Percentiles rank a stretch among this genome's conserved stretches.
Conservation (phyloP, 2,113 vertebrate genomes). For the Connochaetes taurinus region DNA sequence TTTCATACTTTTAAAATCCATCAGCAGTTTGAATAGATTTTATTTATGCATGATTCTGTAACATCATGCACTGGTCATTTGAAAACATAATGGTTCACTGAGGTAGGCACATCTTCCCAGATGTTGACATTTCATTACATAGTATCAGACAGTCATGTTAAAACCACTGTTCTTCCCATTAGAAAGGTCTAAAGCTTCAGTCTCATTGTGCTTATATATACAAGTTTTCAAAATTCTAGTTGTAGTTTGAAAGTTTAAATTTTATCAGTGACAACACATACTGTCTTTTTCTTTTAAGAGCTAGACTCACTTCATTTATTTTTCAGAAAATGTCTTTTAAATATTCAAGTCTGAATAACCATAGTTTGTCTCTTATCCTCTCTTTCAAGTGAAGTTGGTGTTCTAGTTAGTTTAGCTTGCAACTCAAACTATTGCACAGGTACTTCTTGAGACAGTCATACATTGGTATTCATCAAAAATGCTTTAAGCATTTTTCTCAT, state of each 20-base stretch:
- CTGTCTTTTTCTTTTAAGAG: not conserved
- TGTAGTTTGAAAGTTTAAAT: constrained; percentile 6
- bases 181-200: not conserved
- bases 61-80: not conserved
- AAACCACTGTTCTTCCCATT: not conserved
- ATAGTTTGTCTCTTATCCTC: constrained; percentile 8
- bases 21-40: constrained; percentile 6
- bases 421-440: not conserved
- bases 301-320: not conserved
- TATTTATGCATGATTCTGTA: not conserved
- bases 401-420: constrained; percentile 21
- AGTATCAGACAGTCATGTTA: not conserved
- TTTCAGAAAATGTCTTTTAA: constrained; percentile 8
- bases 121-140: not conserved
- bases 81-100: constrained; percentile 15
- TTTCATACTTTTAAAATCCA: not conserved
- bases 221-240: constrained; percentile 4
- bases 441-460: not conserved
- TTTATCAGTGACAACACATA: constrained; percentile 16
- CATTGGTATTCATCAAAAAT: not conserved
- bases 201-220: not conserved
- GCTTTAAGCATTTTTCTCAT: not conserved
- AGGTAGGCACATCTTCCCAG: not conserved
- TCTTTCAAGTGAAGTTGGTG: constrained; percentile 11
- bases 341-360: not conserved